Conservation (phyloP, 92 coral and sea anemone genomes). For the Plumapathes pennacea region DNA sequence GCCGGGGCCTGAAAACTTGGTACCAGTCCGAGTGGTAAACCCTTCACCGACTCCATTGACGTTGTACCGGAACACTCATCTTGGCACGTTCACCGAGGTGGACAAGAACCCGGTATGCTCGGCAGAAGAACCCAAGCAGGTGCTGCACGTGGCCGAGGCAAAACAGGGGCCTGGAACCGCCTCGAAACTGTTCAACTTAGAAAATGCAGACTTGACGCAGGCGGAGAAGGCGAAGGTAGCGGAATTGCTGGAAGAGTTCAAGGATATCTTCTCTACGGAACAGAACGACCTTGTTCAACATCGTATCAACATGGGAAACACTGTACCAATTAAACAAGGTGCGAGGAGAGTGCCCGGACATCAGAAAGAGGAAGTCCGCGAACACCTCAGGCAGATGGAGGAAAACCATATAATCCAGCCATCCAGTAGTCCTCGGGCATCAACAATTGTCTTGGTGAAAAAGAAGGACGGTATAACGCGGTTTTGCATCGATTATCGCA, state of each 20-base stretch:
- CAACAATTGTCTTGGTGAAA: no score
- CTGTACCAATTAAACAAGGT: conserved; percentile 4
- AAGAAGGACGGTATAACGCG: no score
- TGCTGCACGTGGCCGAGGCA: no score
- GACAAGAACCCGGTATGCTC: neutral
- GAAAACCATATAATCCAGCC: conserved; percentile 2
- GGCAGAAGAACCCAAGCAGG: neutral
- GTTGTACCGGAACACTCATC: conserved; percentile 29
- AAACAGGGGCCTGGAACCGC: neutral
- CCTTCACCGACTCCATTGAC: conserved; percentile 42
- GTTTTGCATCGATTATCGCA: no score
- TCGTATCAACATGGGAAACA: conserved; percentile 1
- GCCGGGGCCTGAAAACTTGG: conserved; percentile 26
- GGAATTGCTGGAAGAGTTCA: neutral
- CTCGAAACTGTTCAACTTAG: neutral
- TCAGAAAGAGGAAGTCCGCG: conserved; percentile 4
- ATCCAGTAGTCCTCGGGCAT: neutral
- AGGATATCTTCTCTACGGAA: conserved; percentile 6
- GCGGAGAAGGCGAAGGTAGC: neutral
- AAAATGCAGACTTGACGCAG: neutral
- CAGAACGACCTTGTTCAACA: no score
- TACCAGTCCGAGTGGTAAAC: conserved; percentile 29
- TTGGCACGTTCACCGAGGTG: neutral
- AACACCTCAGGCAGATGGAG: conserved; percentile 10
- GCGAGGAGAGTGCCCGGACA: conserved; percentile 7